phyloP scores from a whole-genome alignment of 2,797 vertebrate species.

The Leptatherina wallacei region DNA sequence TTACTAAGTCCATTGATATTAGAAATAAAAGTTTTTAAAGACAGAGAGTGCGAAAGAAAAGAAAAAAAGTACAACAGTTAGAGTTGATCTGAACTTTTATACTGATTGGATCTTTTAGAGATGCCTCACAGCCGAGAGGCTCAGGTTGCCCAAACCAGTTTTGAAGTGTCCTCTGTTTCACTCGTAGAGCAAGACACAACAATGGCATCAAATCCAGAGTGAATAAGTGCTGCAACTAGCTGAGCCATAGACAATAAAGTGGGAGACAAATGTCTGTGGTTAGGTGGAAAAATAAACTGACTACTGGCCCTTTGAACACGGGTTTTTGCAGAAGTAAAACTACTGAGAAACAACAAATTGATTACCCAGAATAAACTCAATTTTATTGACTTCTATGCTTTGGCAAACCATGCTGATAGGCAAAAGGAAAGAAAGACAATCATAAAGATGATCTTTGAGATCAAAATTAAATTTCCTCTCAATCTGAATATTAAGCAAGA shows the following conservation, averaged over 20 bases:
- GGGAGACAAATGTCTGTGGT: neutral
- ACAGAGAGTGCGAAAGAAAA: no score
- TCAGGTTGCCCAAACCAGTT: neutral
- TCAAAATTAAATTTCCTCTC: neutral
- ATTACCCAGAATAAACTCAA: neutral
- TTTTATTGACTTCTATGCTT: neutral
- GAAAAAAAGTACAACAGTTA: no score
- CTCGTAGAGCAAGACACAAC: neutral
- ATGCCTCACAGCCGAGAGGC: neutral
- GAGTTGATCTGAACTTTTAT: no score
- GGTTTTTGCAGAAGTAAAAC: neutral
- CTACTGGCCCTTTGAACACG: neutral
- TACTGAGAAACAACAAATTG: neutral
- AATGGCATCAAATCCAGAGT: neutral
- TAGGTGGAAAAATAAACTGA: neutral
- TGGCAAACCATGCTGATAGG: neutral
- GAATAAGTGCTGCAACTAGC: neutral
- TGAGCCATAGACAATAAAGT: neutral
- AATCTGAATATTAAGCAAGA: neutral
- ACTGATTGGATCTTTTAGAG: no score
- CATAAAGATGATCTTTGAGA: neutral
- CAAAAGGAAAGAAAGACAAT: neutral
- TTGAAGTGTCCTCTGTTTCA: neutral
- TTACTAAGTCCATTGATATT: neutral
- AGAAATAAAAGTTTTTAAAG: no score